Evolutionary conservation across 2,888 invertebrate genomes (phyloP), one percentile per base, ranked within the genome.

Genomic region (Melitaea athalia): DNA sequence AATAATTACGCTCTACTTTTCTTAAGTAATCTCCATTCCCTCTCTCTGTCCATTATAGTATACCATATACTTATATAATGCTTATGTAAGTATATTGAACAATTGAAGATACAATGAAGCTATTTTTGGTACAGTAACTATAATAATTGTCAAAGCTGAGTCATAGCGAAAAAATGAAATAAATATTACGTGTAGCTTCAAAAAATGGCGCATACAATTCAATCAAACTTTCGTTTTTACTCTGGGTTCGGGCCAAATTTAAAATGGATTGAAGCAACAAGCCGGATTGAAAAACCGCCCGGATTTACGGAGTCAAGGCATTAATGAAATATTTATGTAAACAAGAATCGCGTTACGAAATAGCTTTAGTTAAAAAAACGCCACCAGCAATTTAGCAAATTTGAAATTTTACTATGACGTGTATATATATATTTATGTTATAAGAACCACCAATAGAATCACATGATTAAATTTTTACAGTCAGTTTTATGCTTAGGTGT

Each of bases 241-340:
- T 17, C 61, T 71, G 71, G 71, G 42, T 17, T 14, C 52, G 42
- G 6, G 63, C 71, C 71, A 69, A 69, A 61, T 72, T 67, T 42
- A 15, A 69, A 69, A 67, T 69, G 64, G 69, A 52, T 53, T 62
- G 66, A 64, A 69, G 64, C 57, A 69, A 71, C 68, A 69, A 62
- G 67, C 61, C 49, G 24, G 38, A 45, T 12, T 67, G 43, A 38
- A 64, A 38, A 53, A 63, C 49, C 45, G 50, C 45, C 45, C 12
- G 31, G 15, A 33, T 52, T 31, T 42, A 57, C 50, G 12, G 45
- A 65, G 24, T 60, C 5, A 52, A 33, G 38, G 52, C 38, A n/a
- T 57, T 38, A 57, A 57, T 38, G 11, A 42, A 57, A 38, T 33
- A 55, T n/a, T 33, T n/a, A 52, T 52, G 14, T n/a, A 12, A 42